phyloP scores from a whole-genome alignment of 2,113 vertebrate genomes.

The Aegithalos caudatus region DNA sequence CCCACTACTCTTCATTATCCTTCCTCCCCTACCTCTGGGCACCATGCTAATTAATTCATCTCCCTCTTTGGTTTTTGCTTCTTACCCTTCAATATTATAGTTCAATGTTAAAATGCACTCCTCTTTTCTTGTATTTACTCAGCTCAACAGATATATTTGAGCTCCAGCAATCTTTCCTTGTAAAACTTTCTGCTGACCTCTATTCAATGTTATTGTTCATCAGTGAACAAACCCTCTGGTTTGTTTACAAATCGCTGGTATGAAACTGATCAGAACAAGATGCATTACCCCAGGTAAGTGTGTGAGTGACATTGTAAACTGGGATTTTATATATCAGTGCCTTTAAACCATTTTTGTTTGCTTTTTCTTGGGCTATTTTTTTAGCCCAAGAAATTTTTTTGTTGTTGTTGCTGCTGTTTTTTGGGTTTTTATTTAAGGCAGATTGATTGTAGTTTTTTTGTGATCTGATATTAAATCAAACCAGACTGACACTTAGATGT shows the following conservation, averaged over 20 bases:
- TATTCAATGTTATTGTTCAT: slow-evolving; percentile 11
- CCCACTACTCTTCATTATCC: slow-evolving; percentile 58
- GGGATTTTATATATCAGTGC: background rate
- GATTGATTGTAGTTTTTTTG: background rate
- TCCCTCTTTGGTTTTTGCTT: slow-evolving; percentile 24
- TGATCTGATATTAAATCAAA: background rate
- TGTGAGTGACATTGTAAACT: background rate
- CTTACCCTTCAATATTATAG: slow-evolving; percentile 45
- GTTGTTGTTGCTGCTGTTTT: background rate
- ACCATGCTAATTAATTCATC: slow-evolving; percentile 58
- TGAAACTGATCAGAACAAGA: slow-evolving; percentile 1
- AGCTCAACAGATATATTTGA: background rate
- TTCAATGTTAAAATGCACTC: slow-evolving; percentile 44
- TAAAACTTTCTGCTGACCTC: slow-evolving; percentile 29
- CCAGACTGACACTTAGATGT: background rate
- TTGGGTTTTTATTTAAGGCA: background rate
- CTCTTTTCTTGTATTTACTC: slow-evolving; percentile 3
- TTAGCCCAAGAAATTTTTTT: background rate
- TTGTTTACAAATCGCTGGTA: slow-evolving; percentile 11
- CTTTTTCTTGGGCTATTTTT: background rate
- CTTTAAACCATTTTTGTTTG: background rate
- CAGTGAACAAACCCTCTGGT: background rate
- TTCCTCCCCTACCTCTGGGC: slow-evolving; percentile 27
- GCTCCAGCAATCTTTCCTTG: background rate
- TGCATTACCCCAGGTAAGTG: background rate